Evolutionary conservation across 1,140 invertebrate genomes (phyloP), one percentile per base, ranked within the genome.

Genomic region (Mesaphorura yosii): DNA sequence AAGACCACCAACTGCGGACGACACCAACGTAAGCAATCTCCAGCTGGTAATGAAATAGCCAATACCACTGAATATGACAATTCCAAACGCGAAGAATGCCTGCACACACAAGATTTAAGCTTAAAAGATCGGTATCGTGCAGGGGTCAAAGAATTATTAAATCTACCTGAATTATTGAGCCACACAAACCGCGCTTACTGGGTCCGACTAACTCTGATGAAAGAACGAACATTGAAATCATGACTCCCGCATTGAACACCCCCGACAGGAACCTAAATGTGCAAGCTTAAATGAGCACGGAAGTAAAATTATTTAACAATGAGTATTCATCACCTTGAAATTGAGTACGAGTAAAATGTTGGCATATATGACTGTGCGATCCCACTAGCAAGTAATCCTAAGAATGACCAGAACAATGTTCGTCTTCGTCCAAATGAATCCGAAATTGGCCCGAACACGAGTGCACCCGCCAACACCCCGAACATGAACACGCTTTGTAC

Each of bases 41-140:
- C 61, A 63, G 28, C 45, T 52, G 22, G 19, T 38, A 25, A 63
- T 37, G 15, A 49, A 19, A 27, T 49, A 59, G 4, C 51, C 58
- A 3, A 59, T 26, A 2, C 27, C 14, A 26, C 58, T 47, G 38
- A 41, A 56, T n/a, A 47, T 3, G 3, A 63, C 42, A n/a, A 62
- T 62, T 27, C 60, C 60, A 14, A 59, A 2, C 23, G 57, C 57
- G 51, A 62, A 62, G 34, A 59, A 59, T 12, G 44, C 29, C 58
- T 59, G 49, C 17, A 45, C 19, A 29, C 5, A 26, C 23, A 28
- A 49, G 23, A 41, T 40, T 26, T 23, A 34, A 41, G n/a, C n/a
- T n/a, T n/a, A n/a, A n/a, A n/a, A n/a, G n/a, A n/a, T n/a, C n/a
- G n/a, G n/a, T n/a, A n/a, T n/a, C n/a, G n/a, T n/a, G n/a, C n/a